These are phyloP conservation scores for Halotydeus destructor DNA, from an alignment of 1,140 invertebrate species.

Conservation along the genomic window DNA sequence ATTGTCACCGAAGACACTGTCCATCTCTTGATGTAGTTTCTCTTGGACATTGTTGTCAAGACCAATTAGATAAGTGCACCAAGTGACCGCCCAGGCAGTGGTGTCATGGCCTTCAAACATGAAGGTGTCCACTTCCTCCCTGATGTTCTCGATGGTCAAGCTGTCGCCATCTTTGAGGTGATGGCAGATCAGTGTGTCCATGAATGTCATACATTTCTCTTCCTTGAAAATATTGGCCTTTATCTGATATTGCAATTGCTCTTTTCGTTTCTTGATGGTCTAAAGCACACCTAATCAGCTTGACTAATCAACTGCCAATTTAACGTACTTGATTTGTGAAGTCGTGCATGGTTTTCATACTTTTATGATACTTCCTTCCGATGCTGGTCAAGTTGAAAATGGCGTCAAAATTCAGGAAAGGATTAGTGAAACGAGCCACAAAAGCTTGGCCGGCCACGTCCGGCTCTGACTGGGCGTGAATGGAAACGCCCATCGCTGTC, in stretches of 20 bases:
- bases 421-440: neutral
- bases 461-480: constrained; percentile 39
- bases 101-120: constrained; percentile 21
- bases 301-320: no score
- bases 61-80: constrained; percentile 45
- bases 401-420: neutral
- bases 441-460: constrained; percentile 20
- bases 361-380: constrained; percentile 20
- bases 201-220: constrained; percentile 39
- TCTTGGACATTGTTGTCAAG: constrained; percentile 47
- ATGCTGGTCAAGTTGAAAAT: neutral
- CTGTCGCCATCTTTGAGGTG: constrained; percentile 23
- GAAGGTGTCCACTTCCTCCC: constrained; percentile 23
- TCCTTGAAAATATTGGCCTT: constrained; percentile 13
- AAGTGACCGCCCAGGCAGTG: constrained; percentile 25
- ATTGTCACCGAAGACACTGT: constrained; percentile 35
- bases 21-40: constrained; percentile 57
- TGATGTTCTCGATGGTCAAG: constrained; percentile 22
- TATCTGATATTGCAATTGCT: neutral
- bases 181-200: constrained; percentile 42
- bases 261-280: constrained; percentile 11
- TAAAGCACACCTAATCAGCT: no score
- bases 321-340: constrained; percentile 39
- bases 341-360: constrained; percentile 56
- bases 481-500: constrained; percentile 55